Evolutionary conservation across 2,797 vertebrate species (phyloP).

Genomic region (Sternotherus odoratus): DNA sequence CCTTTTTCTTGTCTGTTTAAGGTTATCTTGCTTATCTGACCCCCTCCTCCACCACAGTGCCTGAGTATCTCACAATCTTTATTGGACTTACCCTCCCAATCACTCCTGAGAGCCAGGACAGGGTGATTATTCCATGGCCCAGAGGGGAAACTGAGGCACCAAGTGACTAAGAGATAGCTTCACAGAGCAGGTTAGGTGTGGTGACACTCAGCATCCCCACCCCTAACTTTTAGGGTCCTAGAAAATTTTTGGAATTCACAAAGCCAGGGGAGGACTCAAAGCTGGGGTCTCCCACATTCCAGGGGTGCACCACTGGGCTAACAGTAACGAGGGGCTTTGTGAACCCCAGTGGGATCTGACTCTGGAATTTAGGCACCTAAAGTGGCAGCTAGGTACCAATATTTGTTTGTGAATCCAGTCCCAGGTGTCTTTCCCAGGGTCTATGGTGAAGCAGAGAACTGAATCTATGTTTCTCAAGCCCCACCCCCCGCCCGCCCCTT

Average conservation of each 20-base stretch:
- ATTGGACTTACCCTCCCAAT: background rate
- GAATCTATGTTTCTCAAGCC: too few species aligned
- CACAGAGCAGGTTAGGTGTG: background rate
- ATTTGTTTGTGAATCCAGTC: background rate
- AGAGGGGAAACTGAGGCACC: background rate
- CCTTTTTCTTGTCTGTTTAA: background rate
- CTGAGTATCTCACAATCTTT: background rate
- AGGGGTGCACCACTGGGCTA: background rate
- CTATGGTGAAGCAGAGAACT: background rate
- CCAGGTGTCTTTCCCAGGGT: background rate
- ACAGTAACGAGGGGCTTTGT: background rate
- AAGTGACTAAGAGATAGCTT: background rate
- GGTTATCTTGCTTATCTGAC: background rate
- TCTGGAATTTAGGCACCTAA: background rate
- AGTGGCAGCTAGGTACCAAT: background rate
- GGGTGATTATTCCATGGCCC: background rate
- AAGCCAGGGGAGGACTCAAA: background rate
- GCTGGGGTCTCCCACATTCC: too few species aligned
- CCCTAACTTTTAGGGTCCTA: background rate
- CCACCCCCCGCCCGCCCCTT: background rate
- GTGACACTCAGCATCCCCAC: background rate
- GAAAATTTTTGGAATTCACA: background rate
- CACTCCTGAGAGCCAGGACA: background rate
- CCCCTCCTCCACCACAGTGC: fast-evolving
- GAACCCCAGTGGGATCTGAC: background rate